Evolutionary conservation across 2,113 vertebrate species (phyloP), one percentile per base, ranked within the genome.

Genomic region (Pomatorhinus ruficollis): DNA sequence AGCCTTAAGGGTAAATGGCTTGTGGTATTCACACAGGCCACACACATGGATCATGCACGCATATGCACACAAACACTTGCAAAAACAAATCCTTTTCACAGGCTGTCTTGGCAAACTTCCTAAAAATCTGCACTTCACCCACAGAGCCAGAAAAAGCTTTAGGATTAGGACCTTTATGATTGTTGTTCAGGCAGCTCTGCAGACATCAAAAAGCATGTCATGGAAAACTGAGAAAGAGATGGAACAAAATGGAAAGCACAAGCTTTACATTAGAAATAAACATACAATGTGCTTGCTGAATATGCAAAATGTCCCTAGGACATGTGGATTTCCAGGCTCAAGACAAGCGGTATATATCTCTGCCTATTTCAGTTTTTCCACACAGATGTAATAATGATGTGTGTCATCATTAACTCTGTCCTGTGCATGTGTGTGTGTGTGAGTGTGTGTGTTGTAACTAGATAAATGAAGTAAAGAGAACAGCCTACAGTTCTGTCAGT

Each of bases 1-100:
- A 92, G 70, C 72, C 92, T 96, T 94, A 80, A 78, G 96, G 93
- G 92, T 85, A 97, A 97, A 93, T 93, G 91, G 42, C 95, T 74
- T 66, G 65, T 27, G 5, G 52, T 89, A 57, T 93, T 97, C 94
- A 90, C 94, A 84, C 44, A 22, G 98, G 97, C 97, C 98, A 98
- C 97, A 97, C 97, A 98, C 90, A 57, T 85, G 79, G 96, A 87
- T 82, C 1, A 1, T 49, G 68, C 93, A 68, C 3, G 1, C 89
- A 68, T 74, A 40, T 47, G 66, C 53, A 69, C 57, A 90, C 87
- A 96, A 56, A 96, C 68, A 84, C 49, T 49, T 83, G 66, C 84
- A 90, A 96, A 97, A 97, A 90, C 89, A 97, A 97, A 96, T 86
- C 81, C 86, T 95, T 91, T 80, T 77, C 70, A 78, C 81, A 87